phyloP scores from a whole-genome alignment of 2,113 vertebrate species.

The Apus apus region DNA sequence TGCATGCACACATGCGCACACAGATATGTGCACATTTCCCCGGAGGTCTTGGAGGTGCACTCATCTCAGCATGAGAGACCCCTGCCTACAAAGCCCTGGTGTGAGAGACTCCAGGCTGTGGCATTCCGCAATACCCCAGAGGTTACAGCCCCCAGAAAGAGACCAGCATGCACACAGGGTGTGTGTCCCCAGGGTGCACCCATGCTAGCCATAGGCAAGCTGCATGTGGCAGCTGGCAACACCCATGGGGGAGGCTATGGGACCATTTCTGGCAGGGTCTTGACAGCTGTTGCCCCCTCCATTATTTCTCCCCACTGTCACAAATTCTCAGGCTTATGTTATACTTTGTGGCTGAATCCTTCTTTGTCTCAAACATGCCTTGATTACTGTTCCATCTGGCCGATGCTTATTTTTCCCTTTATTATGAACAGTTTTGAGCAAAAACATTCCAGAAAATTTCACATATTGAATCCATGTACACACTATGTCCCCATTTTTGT shows the following conservation, averaged over 20 bases:
- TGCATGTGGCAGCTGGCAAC: neutral
- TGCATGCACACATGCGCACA: rapidly evolving
- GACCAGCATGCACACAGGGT: rapidly evolving
- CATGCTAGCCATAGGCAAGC: neutral
- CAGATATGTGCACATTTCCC: rapidly evolving
- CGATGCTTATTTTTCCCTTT: neutral
- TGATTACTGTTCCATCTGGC: neutral
- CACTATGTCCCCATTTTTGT: neutral
- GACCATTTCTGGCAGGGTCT: neutral
- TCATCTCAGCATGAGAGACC: neutral
- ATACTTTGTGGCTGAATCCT: neutral
- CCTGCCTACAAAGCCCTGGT: neutral
- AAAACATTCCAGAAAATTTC: neutral
- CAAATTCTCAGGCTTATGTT: neutral
- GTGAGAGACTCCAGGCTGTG: neutral
- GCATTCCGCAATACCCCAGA: neutral
- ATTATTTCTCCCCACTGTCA: neutral
- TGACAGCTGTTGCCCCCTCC: neutral
- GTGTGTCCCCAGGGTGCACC: rapidly evolving
- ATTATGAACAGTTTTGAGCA: neutral
- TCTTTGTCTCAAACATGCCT: neutral
- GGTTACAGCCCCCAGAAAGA: neutral
- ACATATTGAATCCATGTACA: rapidly evolving
- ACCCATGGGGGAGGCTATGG: rapidly evolving
- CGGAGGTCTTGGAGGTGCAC: rapidly evolving